Base-by-base conservation (phyloP, 2,113 vertebrate species). In the Halcyon malimbica region DNA sequence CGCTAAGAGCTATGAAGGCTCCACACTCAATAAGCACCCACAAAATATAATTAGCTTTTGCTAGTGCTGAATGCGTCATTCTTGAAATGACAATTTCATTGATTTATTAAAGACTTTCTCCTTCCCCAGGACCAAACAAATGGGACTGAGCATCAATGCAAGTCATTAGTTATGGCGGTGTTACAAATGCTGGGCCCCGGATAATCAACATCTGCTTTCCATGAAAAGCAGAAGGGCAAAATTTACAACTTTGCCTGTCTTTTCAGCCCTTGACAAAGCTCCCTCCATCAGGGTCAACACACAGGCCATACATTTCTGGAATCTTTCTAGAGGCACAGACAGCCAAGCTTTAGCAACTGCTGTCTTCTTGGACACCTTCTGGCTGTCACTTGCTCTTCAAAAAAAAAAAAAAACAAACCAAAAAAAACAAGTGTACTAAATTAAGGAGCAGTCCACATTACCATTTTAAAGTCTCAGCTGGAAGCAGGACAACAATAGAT, bases 11-110 rank as follows among this genome's bases (percentile, higher is more conserved):
- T 94, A 90, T 92, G 80, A 95, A 91, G 92, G 70, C 78, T 81
- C 69, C 89, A 65, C 46, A 92, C 90, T 93, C 93, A 89, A 83
- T 94, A 96, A 96, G 94, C 82, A 87, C 73, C 94, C 94, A 97
- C 97, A 97, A 97, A 97, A 97, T 90, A 96, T 97, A 97, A 97
- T 97, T 95, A 97, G 85, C 87, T 92, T 97, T 96, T 90, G 76
- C 94, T 76, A 90, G 93, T 86, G 89, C 85, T 95, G 95, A 97
- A 97, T 76, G 94, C 35, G 21, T 97, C 94, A 96, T 97, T 97
- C 97, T 97, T 95, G 86, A 97, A 95, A 96, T 97, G 94, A 97
- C 91, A 94, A 94, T 96, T 96, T 96, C 90, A 88, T 90, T 96
- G 97, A 97, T 97, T 96, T 97, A 97, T 96, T 94, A 84, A 93